Evolutionary conservation across 2,888 invertebrate species (phyloP).

Genomic region (Elgonia sp.): DNA sequence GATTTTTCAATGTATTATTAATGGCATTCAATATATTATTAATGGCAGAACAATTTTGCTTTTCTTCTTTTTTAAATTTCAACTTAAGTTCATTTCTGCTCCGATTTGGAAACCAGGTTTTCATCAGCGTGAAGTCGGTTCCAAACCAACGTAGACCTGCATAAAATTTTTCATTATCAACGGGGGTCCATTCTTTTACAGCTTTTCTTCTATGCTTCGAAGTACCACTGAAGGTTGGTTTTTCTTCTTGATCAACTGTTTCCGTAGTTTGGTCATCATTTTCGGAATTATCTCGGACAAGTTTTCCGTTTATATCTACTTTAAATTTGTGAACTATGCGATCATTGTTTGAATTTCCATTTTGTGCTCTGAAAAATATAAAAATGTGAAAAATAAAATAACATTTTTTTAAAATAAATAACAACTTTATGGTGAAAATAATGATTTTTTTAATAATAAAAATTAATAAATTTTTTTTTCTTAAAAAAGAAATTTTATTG

Average conservation of each 20-base stretch:
- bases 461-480: too few relatives aligned
- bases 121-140: slow-evolving; percentile 56
- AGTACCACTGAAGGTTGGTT: not conserved
- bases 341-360: not conserved
- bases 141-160: slow-evolving; percentile 51
- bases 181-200: slow-evolving; percentile 22
- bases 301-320: slow-evolving; percentile 51
- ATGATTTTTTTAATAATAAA: not conserved
- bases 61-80: slow-evolving; percentile 60
- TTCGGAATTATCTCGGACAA: slow-evolving; percentile 46
- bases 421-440: too few relatives aligned
- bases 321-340: slow-evolving; percentile 32
- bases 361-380: slow-evolving; percentile 15
- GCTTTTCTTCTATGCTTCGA: slow-evolving; percentile 5
- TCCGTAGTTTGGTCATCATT: not conserved
- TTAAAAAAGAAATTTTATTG: too few relatives aligned
- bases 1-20: slow-evolving; percentile 36
- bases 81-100: slow-evolving; percentile 40
- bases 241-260: not conserved
- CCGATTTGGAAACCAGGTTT: slow-evolving; percentile 62
- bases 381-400: too few relatives aligned
- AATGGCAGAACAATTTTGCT: not conserved
- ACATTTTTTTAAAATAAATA: too few relatives aligned
- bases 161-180: slow-evolving; percentile 37
- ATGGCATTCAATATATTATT: too few relatives aligned